phyloP scores from a whole-genome alignment of 2,797 vertebrate genomes.

The Hemitrygon akajei region DNA sequence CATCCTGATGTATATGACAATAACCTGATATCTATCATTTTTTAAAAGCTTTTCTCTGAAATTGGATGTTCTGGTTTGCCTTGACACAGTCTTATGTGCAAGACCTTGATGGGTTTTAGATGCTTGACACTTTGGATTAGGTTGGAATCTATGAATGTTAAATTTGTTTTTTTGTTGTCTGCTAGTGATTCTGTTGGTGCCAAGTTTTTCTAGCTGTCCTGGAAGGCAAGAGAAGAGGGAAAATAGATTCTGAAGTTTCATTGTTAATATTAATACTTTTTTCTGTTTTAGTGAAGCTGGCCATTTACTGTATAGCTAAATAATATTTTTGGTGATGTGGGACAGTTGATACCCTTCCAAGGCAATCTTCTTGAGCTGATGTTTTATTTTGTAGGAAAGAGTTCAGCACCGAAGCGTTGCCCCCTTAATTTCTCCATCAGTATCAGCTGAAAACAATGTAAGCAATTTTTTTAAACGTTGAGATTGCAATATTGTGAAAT shows the following conservation, averaged over 20 bases:
- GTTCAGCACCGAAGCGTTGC: neutral
- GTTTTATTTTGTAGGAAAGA: neutral
- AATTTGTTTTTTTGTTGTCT: no score
- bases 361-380: neutral
- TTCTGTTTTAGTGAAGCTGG: neutral
- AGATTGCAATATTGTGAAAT: neutral
- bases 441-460: slow-evolving; percentile 1
- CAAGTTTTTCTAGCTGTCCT: no score
- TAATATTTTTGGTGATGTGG: neutral
- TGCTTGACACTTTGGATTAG: no score
- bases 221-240: neutral
- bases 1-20: no score
- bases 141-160: no score
- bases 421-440: neutral
- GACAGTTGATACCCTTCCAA: neutral
- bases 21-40: no score
- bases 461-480: neutral
- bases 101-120: no score
- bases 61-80: no score
- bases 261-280: neutral
- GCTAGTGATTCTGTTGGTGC: no score
- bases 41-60: no score
- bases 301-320: neutral
- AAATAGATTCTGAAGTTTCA: neutral
- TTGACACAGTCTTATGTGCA: no score